Evolutionary conservation across 2,113 vertebrate genomes (phyloP).

Genomic region (Hippolais icterina): DNA sequence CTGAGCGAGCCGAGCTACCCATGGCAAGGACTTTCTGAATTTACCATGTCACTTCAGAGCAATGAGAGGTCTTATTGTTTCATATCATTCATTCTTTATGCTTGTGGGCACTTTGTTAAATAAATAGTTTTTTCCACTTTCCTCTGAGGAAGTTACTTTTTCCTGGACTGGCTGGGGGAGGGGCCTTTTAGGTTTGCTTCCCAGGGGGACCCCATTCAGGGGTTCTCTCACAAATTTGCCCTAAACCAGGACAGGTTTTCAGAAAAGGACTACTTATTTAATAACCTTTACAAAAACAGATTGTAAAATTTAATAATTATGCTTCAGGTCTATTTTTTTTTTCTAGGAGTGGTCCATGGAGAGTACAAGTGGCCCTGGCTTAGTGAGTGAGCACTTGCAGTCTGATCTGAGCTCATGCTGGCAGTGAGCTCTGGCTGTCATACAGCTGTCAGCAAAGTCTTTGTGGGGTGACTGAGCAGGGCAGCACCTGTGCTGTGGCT

Average conservation of each 20-base stretch:
- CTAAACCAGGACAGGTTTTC: not conserved
- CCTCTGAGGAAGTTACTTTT: too few relatives aligned
- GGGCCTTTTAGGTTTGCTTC: too few relatives aligned
- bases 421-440: accelerated
- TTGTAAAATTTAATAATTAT: not conserved
- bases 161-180: too few relatives aligned
- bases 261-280: not conserved
- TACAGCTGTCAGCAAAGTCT: not conserved
- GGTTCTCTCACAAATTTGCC: too few relatives aligned
- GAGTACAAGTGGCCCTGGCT: not conserved
- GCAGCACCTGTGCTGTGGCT: accelerated
- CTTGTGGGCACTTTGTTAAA: too few relatives aligned
- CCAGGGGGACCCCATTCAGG: too few relatives aligned
- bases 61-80: too few relatives aligned
- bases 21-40: too few relatives aligned
- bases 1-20: too few relatives aligned
- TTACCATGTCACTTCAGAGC: too few relatives aligned
- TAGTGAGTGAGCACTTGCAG: not conserved
- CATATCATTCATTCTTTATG: too few relatives aligned
- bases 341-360: not conserved
- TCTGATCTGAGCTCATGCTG: not conserved
- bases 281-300: not conserved
- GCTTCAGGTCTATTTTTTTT: not conserved
- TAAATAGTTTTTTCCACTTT: too few relatives aligned
- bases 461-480: accelerated